Percentiles rank a stretch among this genome's conserved stretches.
phyloP scores from a whole-genome alignment of 2,797 vertebrate species.

The Dicrostonyx torquatus region DNA sequence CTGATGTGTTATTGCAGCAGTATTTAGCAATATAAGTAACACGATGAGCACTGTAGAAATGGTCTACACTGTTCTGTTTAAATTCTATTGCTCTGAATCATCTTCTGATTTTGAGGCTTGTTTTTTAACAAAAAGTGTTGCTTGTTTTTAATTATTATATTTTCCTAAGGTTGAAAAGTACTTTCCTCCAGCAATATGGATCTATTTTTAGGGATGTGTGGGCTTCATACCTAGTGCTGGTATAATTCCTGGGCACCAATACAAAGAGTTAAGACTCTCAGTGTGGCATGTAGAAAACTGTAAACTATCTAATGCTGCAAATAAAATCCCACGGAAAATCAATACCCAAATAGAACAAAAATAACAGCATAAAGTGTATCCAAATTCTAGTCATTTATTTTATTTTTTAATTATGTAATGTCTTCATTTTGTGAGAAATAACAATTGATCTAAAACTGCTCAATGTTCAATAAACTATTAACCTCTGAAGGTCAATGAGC shows the following conservation, averaged over 20 bases:
- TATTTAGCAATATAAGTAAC: not conserved
- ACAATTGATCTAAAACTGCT: not conserved
- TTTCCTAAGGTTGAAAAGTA: conserved; percentile 23
- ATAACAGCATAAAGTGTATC: conserved; percentile 7
- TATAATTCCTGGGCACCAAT: not conserved
- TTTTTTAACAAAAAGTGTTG: not conserved
- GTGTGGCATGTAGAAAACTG: not conserved
- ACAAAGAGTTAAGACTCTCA: not conserved
- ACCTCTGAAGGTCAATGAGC: not conserved
- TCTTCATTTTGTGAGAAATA: not conserved
- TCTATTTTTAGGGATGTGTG: not conserved
- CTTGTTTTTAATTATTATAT: not conserved
- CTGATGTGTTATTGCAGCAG: not conserved
- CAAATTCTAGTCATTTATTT: conserved; percentile 26
- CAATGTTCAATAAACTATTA: not conserved
- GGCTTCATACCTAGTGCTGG: not conserved
- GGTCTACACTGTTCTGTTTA: not conserved
- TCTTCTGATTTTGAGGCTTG: not conserved
- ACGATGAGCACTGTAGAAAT: not conserved
- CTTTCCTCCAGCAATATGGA: not conserved
- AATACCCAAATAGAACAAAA: not conserved
- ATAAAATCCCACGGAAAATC: not conserved
- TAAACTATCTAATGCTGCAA: not conserved
- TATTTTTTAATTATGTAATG: conserved; percentile 13
- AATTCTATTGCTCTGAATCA: not conserved